Evolutionary conservation across 2,113 vertebrate species (phyloP), one percentile per base, ranked within the genome.

Genomic region (Morone saxatilis): DNA sequence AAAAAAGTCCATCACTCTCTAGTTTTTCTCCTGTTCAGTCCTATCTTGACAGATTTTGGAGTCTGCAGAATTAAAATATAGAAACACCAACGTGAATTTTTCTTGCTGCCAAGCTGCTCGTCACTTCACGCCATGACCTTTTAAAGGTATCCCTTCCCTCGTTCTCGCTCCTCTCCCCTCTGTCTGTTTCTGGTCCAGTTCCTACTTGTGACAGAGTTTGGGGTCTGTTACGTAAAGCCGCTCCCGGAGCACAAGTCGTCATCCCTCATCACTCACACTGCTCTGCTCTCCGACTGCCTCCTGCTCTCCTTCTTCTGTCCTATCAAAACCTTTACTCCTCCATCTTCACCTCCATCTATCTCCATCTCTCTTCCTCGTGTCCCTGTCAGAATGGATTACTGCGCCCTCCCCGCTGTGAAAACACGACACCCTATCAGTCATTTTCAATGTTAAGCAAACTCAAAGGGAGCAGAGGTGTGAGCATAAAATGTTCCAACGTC

Each of bases 221-320:
- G 69, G 60, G n/a, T 40, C 31, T 36, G 76, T 93, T 95, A 94
- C 40, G 78, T 94, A 94, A 94, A 86, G 61, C 54, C 16, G 53
- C 71, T 90, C 90, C 87, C 89, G 69, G 71, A 92, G 88, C 91
- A 60, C 75, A 72, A 76, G 83, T 90, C 85, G 78, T 93, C 92
- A 90, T 83, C 75, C 75, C 62, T 88, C 87, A 86, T 90, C 84
- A 74, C 84, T 91, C 90, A 79, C 43, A 60, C 81, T 9, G 66
- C 78, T 85, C 41, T 13, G 63, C 78, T 79, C 75, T 50, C 63
- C 11, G 50, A 63, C 71, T 40, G 45, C 76, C 56, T 85, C 73
- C 63, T 75, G 80, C 77, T 85, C 47, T 73, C 7, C 59, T 71
- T 73, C 75, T 69, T 72, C 76, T n/a, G 53, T 80, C 59, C 69